phyloP scores from a whole-genome alignment of 2,797 vertebrate genomes.

The Periparus ater region DNA sequence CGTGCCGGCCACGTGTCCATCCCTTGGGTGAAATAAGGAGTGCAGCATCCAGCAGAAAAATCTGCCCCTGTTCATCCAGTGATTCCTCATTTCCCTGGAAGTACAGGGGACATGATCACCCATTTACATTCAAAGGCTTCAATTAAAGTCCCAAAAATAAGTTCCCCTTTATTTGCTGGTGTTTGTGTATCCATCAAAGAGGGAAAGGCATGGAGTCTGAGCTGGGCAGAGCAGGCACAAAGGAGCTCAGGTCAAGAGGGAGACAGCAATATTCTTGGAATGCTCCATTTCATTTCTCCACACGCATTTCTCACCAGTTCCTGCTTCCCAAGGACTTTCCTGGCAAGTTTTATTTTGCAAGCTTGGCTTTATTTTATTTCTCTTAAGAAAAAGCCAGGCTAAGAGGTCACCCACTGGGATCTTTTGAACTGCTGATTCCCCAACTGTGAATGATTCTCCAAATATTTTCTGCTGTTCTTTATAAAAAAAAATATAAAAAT shows the following conservation, averaged over 20 bases:
- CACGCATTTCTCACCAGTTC: neutral
- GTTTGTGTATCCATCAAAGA: neutral
- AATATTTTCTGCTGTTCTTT: neutral
- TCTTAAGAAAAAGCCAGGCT: constrained; percentile 6
- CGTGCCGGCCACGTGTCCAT: accelerated
- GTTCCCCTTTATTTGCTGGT: neutral
- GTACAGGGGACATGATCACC: accelerated
- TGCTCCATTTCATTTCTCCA: neutral
- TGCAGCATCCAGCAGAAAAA: neutral
- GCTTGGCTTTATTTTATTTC: constrained; percentile 19
- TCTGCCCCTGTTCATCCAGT: neutral
- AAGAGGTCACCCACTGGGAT: constrained; percentile 19
- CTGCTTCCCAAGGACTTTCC: neutral
- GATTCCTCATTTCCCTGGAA: neutral
- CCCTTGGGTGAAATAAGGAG: neutral
- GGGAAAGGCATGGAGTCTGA: accelerated
- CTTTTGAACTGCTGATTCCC: constrained; percentile 11
- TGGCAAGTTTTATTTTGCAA: constrained; percentile 18
- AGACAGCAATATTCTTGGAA: neutral
- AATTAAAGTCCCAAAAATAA: neutral
- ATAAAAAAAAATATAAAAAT: neutral
- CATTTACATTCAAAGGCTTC: neutral
- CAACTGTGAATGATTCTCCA: neutral
- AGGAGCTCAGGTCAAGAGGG: neutral
- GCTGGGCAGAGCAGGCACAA: neutral